Conservation (phyloP, 1,140 invertebrate genomes). For the Thrips palmi region DNA sequence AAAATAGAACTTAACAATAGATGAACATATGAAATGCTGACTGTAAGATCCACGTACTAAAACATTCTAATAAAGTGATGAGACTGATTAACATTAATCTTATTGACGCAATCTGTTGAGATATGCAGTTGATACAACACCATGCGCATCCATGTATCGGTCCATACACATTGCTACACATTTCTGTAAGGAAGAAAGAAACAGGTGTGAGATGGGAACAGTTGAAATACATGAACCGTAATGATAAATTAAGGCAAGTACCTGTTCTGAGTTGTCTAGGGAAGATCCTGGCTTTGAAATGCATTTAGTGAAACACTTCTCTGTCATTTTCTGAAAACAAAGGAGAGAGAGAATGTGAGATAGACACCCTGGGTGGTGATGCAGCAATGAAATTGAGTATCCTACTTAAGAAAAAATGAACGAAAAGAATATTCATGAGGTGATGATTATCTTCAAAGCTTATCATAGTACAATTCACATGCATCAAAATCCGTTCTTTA, state of each 20-base stretch:
- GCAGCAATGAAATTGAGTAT: conserved; percentile 1
- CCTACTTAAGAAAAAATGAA: neutral
- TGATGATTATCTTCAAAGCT: too few species aligned
- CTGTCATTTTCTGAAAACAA: conserved; percentile 75
- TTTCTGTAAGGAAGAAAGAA: conserved; percentile 46
- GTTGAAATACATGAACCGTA: neutral
- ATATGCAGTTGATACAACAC: conserved; percentile 68
- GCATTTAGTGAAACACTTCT: conserved; percentile 95
- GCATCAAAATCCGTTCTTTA: neutral
- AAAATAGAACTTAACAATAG: too few species aligned
- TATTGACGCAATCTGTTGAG: conserved; percentile 25
- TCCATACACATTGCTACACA: conserved; percentile 97
- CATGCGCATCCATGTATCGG: conserved; percentile 90
- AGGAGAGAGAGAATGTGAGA: too few species aligned
- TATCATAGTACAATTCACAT: neutral
- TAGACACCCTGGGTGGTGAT: neutral
- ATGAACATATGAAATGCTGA: neutral
- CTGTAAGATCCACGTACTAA: neutral
- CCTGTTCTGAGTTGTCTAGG: conserved; percentile 80
- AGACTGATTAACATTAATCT: conserved; percentile 33
- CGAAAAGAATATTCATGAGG: neutral
- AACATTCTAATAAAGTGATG: neutral
- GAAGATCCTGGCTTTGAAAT: conserved; percentile 77
- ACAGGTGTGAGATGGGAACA: neutral
- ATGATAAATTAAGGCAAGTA: conserved; percentile 21